Base-by-base conservation (phyloP, 2,888 invertebrate species). In the Eudasyphora cyanicolor region DNA sequence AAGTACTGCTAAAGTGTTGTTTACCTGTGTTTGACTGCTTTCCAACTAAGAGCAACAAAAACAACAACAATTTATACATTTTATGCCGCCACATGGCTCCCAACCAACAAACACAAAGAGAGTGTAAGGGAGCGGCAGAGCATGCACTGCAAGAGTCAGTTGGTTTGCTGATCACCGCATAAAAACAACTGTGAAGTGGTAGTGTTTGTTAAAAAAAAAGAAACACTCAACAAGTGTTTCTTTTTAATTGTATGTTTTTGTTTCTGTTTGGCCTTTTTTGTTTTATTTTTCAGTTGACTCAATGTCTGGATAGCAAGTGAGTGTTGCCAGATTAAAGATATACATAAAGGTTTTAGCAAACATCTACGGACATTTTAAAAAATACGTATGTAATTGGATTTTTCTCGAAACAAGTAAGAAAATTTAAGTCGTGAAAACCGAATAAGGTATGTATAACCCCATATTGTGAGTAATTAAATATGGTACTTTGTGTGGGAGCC, bases 141-240 rank as follows among this genome's bases (percentile, higher is more conserved):
- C 1, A n/a, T n/a, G n/a, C n/a, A n/a, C n/a, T n/a, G 45, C 14
- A 5, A n/a, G 45, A 45, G 45, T n/a, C n/a, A 45, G 45, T n/a
- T n/a, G n/a, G 45, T 45, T 45, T n/a, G 45, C 45, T 45, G 45
- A 45, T 45, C 45, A 12, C 51, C 49, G 17, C 35, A 45, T 45
- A 49, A 35, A 42, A 74, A 70, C 77, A 74, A 74, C 54, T n/a
- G n/a, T n/a, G 17, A 54, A 10, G 29, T 54, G 62, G 67, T 73
- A 49, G 73, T 29, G 19, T 19, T 60, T 70, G 19, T 19, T 71
- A 62, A 71, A 45, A 54, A 67, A 24, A 71, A 27, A 32, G 17
- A 67, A 35, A 77, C 45, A 45, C 27, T 64, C 70, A 75, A 78
- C 70, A 82, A 82, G 78, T 78, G 78, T 74, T 54, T 21, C 19